These are phyloP conservation scores for Orchesellides sinensis DNA, from an alignment of 2,888 invertebrate genomes.

Conservation along the genomic window DNA sequence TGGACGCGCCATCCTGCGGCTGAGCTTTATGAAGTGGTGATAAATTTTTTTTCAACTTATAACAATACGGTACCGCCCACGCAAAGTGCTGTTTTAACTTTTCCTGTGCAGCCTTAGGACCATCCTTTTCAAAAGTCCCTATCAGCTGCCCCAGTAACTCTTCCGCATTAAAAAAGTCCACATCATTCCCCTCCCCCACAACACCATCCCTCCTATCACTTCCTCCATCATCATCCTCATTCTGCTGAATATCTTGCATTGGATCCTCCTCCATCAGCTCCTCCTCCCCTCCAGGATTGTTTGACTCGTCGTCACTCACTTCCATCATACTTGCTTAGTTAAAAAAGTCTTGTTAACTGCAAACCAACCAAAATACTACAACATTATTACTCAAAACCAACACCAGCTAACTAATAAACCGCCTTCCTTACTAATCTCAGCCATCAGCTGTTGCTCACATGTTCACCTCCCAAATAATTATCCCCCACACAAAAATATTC, in stretches of 20 bases:
- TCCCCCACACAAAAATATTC: too few relatives aligned
- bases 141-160: neutral
- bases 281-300: constrained; percentile 25
- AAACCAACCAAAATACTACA: too few relatives aligned
- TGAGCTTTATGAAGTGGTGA: constrained; percentile 37
- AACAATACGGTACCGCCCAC: constrained; percentile 48
- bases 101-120: neutral
- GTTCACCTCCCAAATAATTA: too few relatives aligned
- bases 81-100: constrained; percentile 29
- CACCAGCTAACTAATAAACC: too few relatives aligned
- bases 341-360: too few relatives aligned
- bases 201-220: neutral
- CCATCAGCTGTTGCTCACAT: too few relatives aligned
- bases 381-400: too few relatives aligned
- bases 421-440: too few relatives aligned
- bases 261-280: constrained; percentile 50
- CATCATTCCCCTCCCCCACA: neutral
- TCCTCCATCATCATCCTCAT: neutral
- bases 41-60: constrained; percentile 38
- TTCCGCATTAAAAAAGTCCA: too few relatives aligned
- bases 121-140: constrained; percentile 13
- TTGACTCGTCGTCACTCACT: constrained; percentile 48
- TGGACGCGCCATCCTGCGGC: constrained; percentile 44
- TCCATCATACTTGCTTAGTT: constrained; percentile 11
- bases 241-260: too few relatives aligned